phyloP scores from a whole-genome alignment of 2,113 vertebrate genomes.

The Chamaea fasciata region DNA sequence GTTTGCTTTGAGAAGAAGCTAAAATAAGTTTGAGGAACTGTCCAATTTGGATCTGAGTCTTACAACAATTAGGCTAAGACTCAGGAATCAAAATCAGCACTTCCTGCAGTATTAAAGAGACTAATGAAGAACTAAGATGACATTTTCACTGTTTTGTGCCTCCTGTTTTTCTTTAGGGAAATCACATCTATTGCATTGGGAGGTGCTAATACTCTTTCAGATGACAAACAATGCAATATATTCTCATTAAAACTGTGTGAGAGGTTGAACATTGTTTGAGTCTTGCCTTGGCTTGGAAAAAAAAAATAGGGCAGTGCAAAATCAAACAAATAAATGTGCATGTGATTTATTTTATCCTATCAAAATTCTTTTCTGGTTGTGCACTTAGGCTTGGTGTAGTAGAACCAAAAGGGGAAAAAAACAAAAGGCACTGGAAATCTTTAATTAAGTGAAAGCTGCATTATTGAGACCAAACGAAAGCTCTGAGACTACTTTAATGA shows the following conservation, averaged over 20 bases:
- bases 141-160: neutral
- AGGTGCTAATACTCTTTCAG: neutral
- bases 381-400: neutral
- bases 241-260: constrained; percentile 42
- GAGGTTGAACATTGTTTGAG: neutral
- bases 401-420: neutral
- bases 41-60: neutral
- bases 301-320: neutral
- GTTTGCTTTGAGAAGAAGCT: neutral
- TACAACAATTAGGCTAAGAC: constrained; percentile 4
- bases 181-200: neutral
- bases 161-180: constrained; percentile 27
- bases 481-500: constrained; percentile 20
- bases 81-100: constrained; percentile 26
- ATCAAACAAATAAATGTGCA: constrained; percentile 21
- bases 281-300: neutral
- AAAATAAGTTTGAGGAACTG: constrained; percentile 23
- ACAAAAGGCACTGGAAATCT: constrained; percentile 3
- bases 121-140: constrained; percentile 18
- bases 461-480: neutral
- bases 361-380: constrained; percentile 10
- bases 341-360: neutral
- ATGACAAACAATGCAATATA: constrained; percentile 41
- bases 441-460: constrained; percentile 21
- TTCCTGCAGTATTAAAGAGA: constrained; percentile 9